Base-by-base conservation (phyloP, 1,140 invertebrate species). In the Mizuhopecten yessoensis region DNA sequence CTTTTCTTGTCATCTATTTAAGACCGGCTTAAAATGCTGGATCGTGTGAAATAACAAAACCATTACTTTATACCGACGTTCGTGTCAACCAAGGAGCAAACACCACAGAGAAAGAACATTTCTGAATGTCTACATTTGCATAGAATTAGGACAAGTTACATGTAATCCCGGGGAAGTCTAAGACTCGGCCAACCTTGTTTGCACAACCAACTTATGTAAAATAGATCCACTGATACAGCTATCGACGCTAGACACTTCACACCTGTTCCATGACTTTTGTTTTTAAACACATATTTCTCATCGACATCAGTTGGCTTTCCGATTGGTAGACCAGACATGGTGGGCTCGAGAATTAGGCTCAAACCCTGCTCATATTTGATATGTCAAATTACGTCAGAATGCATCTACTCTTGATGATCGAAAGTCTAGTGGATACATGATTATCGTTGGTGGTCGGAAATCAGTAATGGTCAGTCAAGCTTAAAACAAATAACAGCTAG, bases 121-220 rank as follows among this genome's bases (percentile, higher is more conserved):
- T 75, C 11, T 75, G 57, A 75, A 75, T 75, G n/a, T 75, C 57
- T 17, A 75, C 15, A n/a, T 75, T n/a, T 29, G n/a, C n/a, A 75
- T 29, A 75, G 17, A 75, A 23, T 29, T 17, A 17, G 23, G 57
- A 29, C 15, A n/a, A n/a, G n/a, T n/a, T n/a, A n/a, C n/a, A 75
- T 3, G 57, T 75, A 75, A 75, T 29, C 57, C n/a, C 57, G 57
- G 57, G 42, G 57, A n/a, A 29, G n/a, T 29, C n/a, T 75, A n/a
- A 75, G 57, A 75, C 29, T n/a, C 23, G 57, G 23, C 57, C 23
- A 5, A 75, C 5, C 57, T 5, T 75, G 57, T 75, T 75, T 75
- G 57, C 17, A 75, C 57, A 75, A 75, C 57, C 57, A 17, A 75
- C 23, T 75, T 75, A 75, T 75, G 57, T 75, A 75, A 75, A 75